Percentiles rank a stretch among this genome's conserved stretches.
Conservation (phyloP, 2,113 vertebrate genomes). For the Helogale parvula region DNA sequence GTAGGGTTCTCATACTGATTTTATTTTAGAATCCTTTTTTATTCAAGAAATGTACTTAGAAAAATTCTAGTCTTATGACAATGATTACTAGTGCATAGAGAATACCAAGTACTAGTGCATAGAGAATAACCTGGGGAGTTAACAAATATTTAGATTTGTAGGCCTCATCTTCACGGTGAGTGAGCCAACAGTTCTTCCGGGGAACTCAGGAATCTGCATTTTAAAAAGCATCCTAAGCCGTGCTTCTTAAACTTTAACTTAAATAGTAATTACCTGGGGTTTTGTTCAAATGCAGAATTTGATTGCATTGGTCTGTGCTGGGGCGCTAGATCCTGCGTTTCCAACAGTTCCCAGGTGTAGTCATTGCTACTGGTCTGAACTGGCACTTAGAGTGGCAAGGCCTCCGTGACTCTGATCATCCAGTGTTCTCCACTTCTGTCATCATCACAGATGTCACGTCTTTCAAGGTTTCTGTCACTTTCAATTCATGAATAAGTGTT, state of each 20-base stretch:
- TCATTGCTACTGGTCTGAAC: neutral
- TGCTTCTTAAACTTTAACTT: neutral
- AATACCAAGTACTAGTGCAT: neutral
- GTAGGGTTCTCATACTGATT: neutral
- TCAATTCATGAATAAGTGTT: neutral
- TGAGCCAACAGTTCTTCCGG: neutral
- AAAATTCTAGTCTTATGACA: neutral
- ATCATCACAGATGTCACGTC: constrained; percentile 1
- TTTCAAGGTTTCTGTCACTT: constrained; percentile 37
- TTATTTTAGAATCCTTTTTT: neutral
- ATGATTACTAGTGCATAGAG: neutral
- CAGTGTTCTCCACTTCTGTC: neutral
- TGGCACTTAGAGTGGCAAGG: neutral
- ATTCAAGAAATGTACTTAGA: neutral
- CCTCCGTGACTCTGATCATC: neutral
- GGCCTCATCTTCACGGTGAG: neutral
- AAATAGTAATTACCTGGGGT: neutral
- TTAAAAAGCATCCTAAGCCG: neutral
- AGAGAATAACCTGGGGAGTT: neutral
- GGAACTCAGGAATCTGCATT: neutral
- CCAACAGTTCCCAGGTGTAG: neutral
- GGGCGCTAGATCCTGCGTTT: neutral
- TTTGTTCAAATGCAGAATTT: neutral
- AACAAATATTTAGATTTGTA: neutral
- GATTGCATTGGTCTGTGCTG: neutral